A percentile compares a stretch with the other conserved stretches of the same genome.
Conservation (phyloP, 2,888 invertebrate genomes). For the Microchrysa polita region DNA sequence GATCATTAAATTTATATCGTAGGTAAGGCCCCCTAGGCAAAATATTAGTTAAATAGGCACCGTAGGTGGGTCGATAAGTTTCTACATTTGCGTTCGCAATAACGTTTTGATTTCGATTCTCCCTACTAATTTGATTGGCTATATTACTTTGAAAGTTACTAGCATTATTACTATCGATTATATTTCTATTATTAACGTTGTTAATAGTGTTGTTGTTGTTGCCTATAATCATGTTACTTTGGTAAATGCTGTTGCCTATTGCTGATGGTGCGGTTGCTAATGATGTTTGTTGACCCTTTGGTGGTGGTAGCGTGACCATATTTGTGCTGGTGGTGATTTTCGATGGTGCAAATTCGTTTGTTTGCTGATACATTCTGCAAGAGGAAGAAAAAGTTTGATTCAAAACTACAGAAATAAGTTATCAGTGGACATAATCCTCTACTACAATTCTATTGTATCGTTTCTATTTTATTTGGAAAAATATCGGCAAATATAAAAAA, state of each 20-base stretch:
- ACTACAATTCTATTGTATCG: no score
- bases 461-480: no score
- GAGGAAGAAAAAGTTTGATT: not conserved
- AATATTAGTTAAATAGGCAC: slow-evolving; percentile 53
- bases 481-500: no score
- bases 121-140: slow-evolving; percentile 31
- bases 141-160: slow-evolving; percentile 24
- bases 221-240: not conserved
- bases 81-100: slow-evolving; percentile 38
- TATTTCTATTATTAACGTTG: slow-evolving; percentile 38
- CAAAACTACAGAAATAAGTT: no score
- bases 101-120: slow-evolving; percentile 35
- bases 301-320: slow-evolving; percentile 38
- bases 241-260: slow-evolving; percentile 25
- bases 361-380: slow-evolving; percentile 45
- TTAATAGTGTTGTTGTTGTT: slow-evolving; percentile 11
- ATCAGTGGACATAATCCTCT: no score
- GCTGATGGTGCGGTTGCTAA: slow-evolving; percentile 22
- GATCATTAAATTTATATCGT: slow-evolving; percentile 54
- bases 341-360: slow-evolving; percentile 27
- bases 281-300: slow-evolving; percentile 15
- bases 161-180: slow-evolving; percentile 28
- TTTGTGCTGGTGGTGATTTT: slow-evolving; percentile 30
- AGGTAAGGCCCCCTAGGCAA: slow-evolving; percentile 55
- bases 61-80: slow-evolving; percentile 52